Conservation (phyloP, 2,888 invertebrate genomes). For the Cheilosia impressa region DNA sequence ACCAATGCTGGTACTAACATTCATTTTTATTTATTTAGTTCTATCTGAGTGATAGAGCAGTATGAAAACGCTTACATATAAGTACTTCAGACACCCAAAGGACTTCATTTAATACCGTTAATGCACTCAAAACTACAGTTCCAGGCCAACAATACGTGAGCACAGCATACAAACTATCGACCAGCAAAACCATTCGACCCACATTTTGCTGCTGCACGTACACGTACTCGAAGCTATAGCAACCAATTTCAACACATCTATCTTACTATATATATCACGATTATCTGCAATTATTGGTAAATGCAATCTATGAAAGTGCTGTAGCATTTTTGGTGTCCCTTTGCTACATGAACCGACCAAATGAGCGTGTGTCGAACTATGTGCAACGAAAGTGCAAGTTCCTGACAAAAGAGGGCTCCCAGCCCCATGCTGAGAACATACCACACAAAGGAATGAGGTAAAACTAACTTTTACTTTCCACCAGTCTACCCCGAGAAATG, state of each 20-base stretch:
- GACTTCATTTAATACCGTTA: not conserved
- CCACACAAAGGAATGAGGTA: constrained; percentile 1
- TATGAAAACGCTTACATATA: too few relatives aligned
- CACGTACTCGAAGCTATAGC: not conserved
- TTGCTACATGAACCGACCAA: not conserved
- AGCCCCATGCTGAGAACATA: not conserved
- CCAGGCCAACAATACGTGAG: not conserved
- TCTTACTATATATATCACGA: not conserved
- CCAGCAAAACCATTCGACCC: constrained; percentile 11
- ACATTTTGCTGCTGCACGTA: constrained; percentile 4
- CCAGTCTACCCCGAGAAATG: constrained; percentile 3
- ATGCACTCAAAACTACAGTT: not conserved
- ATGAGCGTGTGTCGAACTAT: not conserved
- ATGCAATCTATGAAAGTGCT: not conserved
- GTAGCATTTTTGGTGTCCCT: constrained; percentile 18
- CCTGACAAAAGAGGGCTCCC: not conserved
- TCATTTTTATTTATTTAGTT: too few relatives aligned
- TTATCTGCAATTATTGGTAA: constrained; percentile 21
- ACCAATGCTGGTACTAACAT: too few relatives aligned
- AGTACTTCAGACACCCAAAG: not conserved
- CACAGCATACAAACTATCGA: constrained; percentile 11
- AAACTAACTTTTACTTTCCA: constrained; percentile 54
- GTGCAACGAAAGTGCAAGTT: constrained; percentile 31
- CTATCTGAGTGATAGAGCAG: too few relatives aligned
- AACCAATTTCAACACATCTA: constrained; percentile 7